A percentile compares a stretch with the other conserved stretches of the same genome.
Conservation (phyloP, 2,113 vertebrate genomes). For the Chionis minor region DNA sequence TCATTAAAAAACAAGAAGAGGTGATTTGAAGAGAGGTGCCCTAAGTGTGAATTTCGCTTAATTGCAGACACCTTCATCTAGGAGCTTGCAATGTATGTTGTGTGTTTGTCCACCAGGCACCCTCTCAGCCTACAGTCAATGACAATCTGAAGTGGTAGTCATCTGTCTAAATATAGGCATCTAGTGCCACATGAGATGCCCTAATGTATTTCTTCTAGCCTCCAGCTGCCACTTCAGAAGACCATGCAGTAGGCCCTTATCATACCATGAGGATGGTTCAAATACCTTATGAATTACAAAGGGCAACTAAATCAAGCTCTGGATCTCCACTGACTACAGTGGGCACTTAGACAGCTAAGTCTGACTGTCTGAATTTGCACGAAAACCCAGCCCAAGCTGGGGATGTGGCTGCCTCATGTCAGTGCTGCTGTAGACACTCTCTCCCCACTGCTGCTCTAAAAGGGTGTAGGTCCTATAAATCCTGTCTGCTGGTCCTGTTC, state of each 20-base stretch:
- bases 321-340: neutral
- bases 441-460: too few species aligned
- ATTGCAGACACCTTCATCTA: neutral
- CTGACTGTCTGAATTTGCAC: neutral
- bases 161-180: neutral
- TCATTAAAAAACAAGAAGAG: neutral
- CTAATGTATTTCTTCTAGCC: neutral
- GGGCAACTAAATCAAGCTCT: conserved; percentile 18
- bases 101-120: neutral
- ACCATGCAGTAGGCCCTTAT: neutral
- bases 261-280: neutral
- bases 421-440: too few species aligned
- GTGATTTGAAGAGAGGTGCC: neutral
- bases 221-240: conserved; percentile 23
- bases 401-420: too few species aligned
- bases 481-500: too few species aligned
- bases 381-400: neutral
- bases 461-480: too few species aligned
- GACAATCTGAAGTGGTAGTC: neutral
- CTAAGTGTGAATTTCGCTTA: neutral
- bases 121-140: neutral
- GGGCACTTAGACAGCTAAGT: neutral
- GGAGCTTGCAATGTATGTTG: neutral
- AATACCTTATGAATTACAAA: conserved; percentile 32
- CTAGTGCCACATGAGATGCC: neutral